These are phyloP conservation scores for Cuculus canorus DNA, from an alignment of 2,797 vertebrate species.

Conservation along the genomic window DNA sequence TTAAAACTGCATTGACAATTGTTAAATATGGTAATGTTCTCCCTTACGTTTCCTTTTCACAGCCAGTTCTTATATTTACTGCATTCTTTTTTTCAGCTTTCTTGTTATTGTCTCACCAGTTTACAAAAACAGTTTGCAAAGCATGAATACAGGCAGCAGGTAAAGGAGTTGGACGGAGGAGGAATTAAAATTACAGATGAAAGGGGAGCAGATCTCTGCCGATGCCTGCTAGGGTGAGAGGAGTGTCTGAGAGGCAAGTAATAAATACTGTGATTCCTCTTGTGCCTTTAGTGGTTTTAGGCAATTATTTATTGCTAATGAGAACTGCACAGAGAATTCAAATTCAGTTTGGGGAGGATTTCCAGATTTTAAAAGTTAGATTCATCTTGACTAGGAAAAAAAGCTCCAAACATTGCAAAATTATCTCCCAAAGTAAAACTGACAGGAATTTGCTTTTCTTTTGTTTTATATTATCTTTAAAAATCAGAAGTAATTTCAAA, in stretches of 20 bases:
- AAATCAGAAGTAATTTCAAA: background rate
- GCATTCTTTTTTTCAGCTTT: background rate
- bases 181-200: background rate
- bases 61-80: background rate
- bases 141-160: background rate
- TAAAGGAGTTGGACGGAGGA: background rate
- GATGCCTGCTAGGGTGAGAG: rapidly evolving
- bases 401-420: background rate
- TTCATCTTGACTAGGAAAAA: background rate
- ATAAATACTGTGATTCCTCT: background rate
- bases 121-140: background rate
- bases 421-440: background rate
- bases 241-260: background rate
- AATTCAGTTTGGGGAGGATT: background rate
- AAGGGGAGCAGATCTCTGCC: background rate
- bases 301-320: background rate
- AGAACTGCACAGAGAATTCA: background rate
- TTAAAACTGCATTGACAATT: background rate
- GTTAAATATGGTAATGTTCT: background rate
- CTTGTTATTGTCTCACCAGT: background rate
- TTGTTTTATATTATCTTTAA: background rate
- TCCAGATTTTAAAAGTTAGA: background rate
- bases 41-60: background rate
- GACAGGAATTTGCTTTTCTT: background rate
- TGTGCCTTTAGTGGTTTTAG: background rate